Evolutionary conservation across 2,797 vertebrate genomes (phyloP), one percentile per base, ranked within the genome.

Genomic region (Tamandua tetradactyla): DNA sequence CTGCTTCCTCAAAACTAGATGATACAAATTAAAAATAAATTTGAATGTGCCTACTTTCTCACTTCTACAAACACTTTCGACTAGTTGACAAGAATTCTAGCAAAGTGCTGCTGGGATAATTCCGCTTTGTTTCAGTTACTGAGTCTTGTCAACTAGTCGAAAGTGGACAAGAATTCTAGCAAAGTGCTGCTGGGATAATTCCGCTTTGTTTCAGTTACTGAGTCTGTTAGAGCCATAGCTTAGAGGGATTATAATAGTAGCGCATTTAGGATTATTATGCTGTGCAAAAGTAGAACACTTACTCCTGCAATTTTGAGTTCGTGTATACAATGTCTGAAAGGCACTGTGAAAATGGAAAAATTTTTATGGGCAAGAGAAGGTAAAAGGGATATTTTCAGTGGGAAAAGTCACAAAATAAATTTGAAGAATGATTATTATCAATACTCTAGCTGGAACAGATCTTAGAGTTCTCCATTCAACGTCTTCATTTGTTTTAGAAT

Each of bases 321-420:
- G 71, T 72, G 57, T 74, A 76, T 83, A 75, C 32, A 23, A 4
- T 57, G 44, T 92, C 71, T 84, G 62, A 92, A 96, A 95, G 86
- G 83, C 69, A 91, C 72, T 94, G 71, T 87, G 83, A 95, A 97
- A 96, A 89, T 18, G 81, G 18, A 47, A 12, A 92, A 55, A 90
- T 76, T 94, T 79, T 69, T 90, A 84, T 44, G 64, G 55, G 55
- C 59, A 84, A 81, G 66, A 83, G 49, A 66, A 94, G 90, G 86
- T 57, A 71, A 93, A 86, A 81, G 64, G 12, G 72, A 44, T 11
- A 75, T 69, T 90, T 89, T 52, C 81, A 86, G 59, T 93, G 91
- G 85, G 49, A 94, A 95, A 94, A 78, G 95, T 78, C 95, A 87
- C 83, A 83, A 96, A 93, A 95, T 83, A 92, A 68, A 95, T 95